These are phyloP conservation scores for Sebastes oblongus DNA, from an alignment of 2,797 vertebrate species.

Conservation along the genomic window DNA sequence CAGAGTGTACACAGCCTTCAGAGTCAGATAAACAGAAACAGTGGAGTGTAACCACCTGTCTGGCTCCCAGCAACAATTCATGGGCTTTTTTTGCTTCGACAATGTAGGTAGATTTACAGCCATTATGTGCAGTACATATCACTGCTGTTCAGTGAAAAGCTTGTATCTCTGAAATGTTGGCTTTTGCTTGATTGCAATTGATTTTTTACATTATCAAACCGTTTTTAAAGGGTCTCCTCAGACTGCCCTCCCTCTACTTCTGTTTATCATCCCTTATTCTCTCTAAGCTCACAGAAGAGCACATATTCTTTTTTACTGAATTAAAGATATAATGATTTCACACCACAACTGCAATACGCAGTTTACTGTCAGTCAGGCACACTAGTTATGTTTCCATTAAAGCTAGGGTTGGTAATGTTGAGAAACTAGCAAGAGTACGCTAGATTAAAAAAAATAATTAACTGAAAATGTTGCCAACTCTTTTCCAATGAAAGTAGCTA, in stretches of 20 bases:
- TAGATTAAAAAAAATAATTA: no score
- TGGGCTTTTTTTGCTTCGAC: neutral
- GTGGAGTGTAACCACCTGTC: conserved; percentile 21
- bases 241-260: neutral
- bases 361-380: no score
- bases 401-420: neutral
- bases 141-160: neutral
- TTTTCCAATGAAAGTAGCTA: no score
- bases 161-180: neutral
- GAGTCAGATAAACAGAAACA: conserved; percentile 46
- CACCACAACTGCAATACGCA: neutral
- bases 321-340: neutral
- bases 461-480: no score
- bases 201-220: neutral
- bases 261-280: neutral
- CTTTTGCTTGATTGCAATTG: neutral
- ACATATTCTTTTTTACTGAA: neutral
- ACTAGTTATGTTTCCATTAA: neutral
- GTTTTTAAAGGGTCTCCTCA: neutral
- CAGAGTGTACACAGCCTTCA: conserved; percentile 9
- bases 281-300: neutral
- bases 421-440: no score
- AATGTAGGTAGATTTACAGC: neutral
- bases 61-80: neutral
- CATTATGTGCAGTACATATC: neutral